Evolutionary conservation across 2,113 vertebrate species (phyloP), one percentile per base, ranked within the genome.

Genomic region (Alaudala cheleensis): DNA sequence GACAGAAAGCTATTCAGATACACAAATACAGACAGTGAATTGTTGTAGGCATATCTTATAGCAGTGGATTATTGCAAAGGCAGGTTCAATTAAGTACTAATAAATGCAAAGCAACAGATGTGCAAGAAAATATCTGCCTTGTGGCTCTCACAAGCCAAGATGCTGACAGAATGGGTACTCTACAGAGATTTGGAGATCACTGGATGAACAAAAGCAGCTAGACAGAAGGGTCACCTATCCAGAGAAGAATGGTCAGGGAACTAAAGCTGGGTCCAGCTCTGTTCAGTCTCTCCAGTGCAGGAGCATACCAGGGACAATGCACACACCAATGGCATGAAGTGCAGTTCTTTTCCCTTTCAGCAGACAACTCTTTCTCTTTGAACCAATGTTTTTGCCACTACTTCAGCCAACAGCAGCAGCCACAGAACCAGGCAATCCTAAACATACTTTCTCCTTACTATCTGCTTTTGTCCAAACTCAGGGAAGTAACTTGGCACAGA

Each of bases 251-350:
- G 20, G 12, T 26, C 60, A 86, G 29, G 12, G 39, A 73, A n/a
- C 19, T 78, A 58, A 58, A 78, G 7, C 16, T 45, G 39, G 4
- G 45, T 29, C 16, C 76, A 74, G 10, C 45, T 74, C 61, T 89
- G 40, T 29, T 60, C 28, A 28, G 65, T 37, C 22, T 54, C 44
- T 50, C 33, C 39, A 29, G 25, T 6, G 28, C 71, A 91, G 39
- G 9, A 45, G 39, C 39, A 18, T 4, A 33, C 12, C 16, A 47
- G 26, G 24, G 45, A 19, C 49, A 69, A 19, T 5, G n/a, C 42
- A 39, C 20, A 6, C 0, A 1, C 21, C 44, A 31, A n/a, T 23
- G 33, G 6, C 44, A 84, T 0, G 3, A 62, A 84, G 28, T 16
- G 10, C 44, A 60, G 17, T 45, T 25, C 39, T 54, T 19, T 90